phyloP scores from a whole-genome alignment of 1,140 invertebrate species.

The Solenopsis fugax region DNA sequence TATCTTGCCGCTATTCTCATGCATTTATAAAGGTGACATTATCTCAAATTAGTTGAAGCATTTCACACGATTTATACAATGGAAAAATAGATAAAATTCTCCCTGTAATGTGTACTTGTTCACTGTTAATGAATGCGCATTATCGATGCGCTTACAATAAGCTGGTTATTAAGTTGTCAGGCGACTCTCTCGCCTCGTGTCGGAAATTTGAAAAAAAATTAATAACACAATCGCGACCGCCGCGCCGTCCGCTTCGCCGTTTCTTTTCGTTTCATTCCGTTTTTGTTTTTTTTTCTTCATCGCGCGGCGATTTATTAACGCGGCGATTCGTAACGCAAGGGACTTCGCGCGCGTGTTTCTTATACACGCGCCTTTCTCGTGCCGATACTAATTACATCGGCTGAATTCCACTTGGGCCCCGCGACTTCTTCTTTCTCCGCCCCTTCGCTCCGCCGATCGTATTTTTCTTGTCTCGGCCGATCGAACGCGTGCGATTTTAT shows the following conservation, averaged over 20 bases:
- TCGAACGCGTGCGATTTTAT: conserved; percentile 46
- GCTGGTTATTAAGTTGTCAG: background rate
- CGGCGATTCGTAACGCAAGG: background rate
- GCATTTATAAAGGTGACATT: background rate
- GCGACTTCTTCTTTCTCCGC: conserved; percentile 48
- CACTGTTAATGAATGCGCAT: background rate
- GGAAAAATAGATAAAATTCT: background rate
- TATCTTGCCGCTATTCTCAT: background rate
- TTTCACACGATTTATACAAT: background rate
- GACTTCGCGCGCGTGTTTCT: conserved; percentile 38
- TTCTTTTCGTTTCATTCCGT: conserved; percentile 12
- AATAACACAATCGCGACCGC: conserved; percentile 26
- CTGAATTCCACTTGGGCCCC: conserved; percentile 52
- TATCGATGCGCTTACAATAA: conserved; percentile 11
- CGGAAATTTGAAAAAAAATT: conserved; percentile 22
- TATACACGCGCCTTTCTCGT: conserved; percentile 52
- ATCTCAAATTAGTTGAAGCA: background rate
- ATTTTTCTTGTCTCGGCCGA: conserved; percentile 52
- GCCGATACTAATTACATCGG: conserved; percentile 63
- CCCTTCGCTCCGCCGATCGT: conserved; percentile 30
- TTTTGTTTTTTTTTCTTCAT: background rate
- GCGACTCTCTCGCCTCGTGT: conserved; percentile 1
- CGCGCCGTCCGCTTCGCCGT: background rate
- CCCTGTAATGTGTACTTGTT: background rate
- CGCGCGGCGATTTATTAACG: conserved; percentile 29